Conservation (phyloP, 92 coral and sea anemone genomes). For the Epizoanthus ramosus region DNA sequence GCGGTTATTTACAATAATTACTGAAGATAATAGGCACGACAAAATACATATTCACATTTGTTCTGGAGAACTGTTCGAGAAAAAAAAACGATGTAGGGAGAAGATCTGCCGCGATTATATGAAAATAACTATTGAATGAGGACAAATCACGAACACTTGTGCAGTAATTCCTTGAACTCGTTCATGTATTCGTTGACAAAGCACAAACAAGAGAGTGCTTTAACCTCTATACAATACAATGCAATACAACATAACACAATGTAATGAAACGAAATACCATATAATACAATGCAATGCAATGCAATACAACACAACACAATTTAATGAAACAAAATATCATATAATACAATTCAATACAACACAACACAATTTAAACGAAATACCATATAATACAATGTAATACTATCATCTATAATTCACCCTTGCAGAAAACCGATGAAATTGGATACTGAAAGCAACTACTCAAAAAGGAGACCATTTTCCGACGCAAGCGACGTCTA, state of each 20-base stretch:
- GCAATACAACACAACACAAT: not conserved
- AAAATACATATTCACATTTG: no score
- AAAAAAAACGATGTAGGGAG: no score
- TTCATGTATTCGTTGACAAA: no score
- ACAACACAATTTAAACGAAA: not conserved
- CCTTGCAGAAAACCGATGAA: conserved; percentile 1
- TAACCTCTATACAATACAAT: not conserved
- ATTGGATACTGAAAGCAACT: not conserved
- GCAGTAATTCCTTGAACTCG: not conserved
- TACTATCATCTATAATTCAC: not conserved
- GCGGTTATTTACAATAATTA: no score
- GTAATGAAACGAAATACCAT: not conserved
- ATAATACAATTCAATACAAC: not conserved
- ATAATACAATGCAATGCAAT: not conserved
- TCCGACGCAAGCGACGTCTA: conserved; percentile 3
- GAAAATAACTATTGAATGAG: not conserved
- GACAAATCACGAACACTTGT: no score
- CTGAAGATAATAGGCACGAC: no score
- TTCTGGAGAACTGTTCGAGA: no score
- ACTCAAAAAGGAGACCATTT: not conserved
- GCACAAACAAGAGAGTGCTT: not conserved
- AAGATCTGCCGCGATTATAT: not conserved
- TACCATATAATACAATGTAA: not conserved
- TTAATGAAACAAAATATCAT: not conserved
- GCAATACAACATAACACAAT: not conserved